Base-by-base conservation (phyloP, 2,888 invertebrate genomes). In the Lumbricus terrestris region DNA sequence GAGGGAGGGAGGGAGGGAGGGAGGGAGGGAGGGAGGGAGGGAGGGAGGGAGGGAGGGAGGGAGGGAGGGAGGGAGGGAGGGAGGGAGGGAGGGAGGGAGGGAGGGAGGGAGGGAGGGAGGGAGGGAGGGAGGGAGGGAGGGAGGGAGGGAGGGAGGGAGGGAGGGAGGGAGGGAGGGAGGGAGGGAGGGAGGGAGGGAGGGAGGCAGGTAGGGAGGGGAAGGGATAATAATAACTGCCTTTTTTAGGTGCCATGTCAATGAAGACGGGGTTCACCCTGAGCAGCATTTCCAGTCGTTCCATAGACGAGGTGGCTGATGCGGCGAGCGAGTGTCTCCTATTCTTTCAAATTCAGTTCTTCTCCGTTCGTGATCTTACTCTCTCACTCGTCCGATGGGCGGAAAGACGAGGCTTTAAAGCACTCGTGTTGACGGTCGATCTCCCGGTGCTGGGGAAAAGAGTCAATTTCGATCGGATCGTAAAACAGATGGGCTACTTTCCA, bases 201-300 rank as follows among this genome's bases (percentile, higher is more conserved):
- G n/a, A n/a, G n/a, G n/a, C n/a, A n/a, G n/a, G n/a, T n/a, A n/a
- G n/a, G n/a, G n/a, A n/a, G n/a, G n/a, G n/a, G n/a, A n/a, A n/a
- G n/a, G n/a, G 82, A n/a, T 90, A 90, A 35, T n/a, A 85, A n/a
- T 15, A n/a, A 20, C 23, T 6, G 23, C 40, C 35, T 35, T 33
- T 33, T 35, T 15, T 88, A 97, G 98, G 98, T 93, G 98, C 97
- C n/a, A 96, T 97, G 93, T 96, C 96, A 37, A 96, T 96, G 92
- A 97, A 97, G 0, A 97, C 97, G 0, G 96, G 98, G 92, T 98
- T 96, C 94, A 97, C 96, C 37, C 95, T 97, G 90, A 98, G 98
- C 92, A 98, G 98, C 0, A 96, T 98, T 91, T 96, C 98, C 0
- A 98, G 98, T 0, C 97, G 96, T 92, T 97, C 97, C 83, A 96